Evolutionary conservation across 2,888 invertebrate species (phyloP).

Genomic region (Macrophya annulata): DNA sequence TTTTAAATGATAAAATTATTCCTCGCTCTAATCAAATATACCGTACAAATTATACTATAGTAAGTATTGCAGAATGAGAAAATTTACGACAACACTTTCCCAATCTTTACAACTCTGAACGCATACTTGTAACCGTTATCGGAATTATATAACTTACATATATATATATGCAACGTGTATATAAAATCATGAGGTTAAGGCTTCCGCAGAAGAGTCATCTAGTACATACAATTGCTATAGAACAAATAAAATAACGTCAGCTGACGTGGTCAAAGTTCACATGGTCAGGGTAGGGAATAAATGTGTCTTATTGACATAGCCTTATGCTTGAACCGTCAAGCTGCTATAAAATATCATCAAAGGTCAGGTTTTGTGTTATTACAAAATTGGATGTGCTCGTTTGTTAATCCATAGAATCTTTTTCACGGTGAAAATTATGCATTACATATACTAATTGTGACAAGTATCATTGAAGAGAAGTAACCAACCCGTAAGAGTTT

Average conservation of each 20-base stretch:
- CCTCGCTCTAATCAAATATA: neutral
- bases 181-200: constrained; percentile 24
- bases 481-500: no score
- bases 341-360: constrained; percentile 6
- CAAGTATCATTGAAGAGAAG: neutral
- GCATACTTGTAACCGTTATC: neutral
- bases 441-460: no score
- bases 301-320: neutral
- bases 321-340: neutral
- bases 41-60: neutral
- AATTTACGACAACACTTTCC: neutral
- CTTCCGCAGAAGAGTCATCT: neutral
- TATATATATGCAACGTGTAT: constrained; percentile 1
- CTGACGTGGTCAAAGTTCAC: neutral
- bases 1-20: neutral
- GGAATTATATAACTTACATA: constrained; percentile 2
- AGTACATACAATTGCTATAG: neutral
- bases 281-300: neutral
- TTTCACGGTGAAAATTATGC: neutral
- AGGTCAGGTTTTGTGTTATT: constrained; percentile 11
- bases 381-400: neutral
- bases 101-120: neutral
- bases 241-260: neutral
- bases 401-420: neutral
- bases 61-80: neutral